phyloP scores from a whole-genome alignment of 2,888 invertebrate species.

The Masnerella sp. region DNA sequence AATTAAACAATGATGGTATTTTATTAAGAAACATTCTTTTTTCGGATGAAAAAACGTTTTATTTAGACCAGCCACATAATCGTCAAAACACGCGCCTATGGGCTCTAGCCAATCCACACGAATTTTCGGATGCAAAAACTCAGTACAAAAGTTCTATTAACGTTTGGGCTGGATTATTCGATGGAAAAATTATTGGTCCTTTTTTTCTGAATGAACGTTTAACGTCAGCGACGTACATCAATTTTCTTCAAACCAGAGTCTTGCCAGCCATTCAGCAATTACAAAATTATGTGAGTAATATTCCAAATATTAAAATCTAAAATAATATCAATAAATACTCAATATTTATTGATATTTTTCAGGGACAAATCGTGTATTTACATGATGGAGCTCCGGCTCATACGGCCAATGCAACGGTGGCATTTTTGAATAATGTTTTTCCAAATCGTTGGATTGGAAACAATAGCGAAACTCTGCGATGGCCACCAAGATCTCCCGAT shows the following conservation, averaged over 20 bases:
- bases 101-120: conserved; percentile 9
- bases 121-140: conserved; percentile 6
- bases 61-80: conserved; percentile 20
- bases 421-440: too few relatives aligned
- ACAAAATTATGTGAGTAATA: too few relatives aligned
- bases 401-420: neutral
- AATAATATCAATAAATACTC: too few relatives aligned
- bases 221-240: neutral
- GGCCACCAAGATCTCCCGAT: conserved; percentile 12
- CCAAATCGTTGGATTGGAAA: conserved; percentile 15
- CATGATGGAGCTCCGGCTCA: conserved; percentile 20
- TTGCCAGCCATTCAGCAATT: conserved; percentile 6
- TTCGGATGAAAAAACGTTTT: conserved; percentile 16
- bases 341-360: too few relatives aligned
- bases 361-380: conserved; percentile 12
- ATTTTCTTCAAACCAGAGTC: neutral
- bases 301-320: too few relatives aligned
- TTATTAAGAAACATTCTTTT: conserved; percentile 1
- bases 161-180: conserved; percentile 13
- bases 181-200: conserved; percentile 10
- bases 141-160: conserved; percentile 8
- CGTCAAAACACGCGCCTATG: conserved; percentile 3
- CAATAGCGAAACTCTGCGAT: conserved; percentile 10
- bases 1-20: neutral
- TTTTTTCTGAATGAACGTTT: conserved; percentile 13